phyloP scores from a whole-genome alignment of 2,113 vertebrate genomes.

The Cinclus cinclus region DNA sequence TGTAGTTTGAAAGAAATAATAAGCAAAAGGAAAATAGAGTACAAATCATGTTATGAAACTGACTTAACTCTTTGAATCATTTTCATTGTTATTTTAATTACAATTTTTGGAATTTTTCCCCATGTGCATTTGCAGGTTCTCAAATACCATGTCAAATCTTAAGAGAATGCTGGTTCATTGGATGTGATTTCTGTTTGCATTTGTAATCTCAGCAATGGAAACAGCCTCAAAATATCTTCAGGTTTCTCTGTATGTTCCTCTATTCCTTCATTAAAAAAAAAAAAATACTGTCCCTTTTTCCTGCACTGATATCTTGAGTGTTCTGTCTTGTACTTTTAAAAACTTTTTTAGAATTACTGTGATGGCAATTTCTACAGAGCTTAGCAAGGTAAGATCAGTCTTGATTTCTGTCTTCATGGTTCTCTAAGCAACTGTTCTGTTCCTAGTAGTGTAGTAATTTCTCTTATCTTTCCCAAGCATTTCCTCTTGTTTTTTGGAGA shows the following conservation, averaged over 20 bases:
- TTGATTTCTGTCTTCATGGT: not conserved
- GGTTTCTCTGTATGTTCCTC: not conserved
- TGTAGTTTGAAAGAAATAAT: constrained; percentile 59
- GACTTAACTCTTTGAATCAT: not conserved
- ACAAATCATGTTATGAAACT: constrained; percentile 25
- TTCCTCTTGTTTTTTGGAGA: not conserved
- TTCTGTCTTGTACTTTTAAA: not conserved
- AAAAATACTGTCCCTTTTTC: not conserved
- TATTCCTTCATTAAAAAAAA: not conserved
- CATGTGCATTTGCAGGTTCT: not conserved
- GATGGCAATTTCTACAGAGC: not conserved
- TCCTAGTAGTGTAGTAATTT: not conserved
- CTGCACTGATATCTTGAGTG: not conserved
- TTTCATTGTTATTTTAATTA: not conserved
- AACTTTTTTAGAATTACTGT: not conserved
- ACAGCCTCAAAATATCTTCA: not conserved
- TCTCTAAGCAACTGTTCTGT: not conserved
- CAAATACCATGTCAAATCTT: not conserved
- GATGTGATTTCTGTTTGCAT: not conserved
- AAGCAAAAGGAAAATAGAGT: constrained; percentile 52
- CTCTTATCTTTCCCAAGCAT: not conserved
- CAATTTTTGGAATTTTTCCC: not conserved
- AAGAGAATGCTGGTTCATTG: not conserved
- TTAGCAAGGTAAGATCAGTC: not conserved
- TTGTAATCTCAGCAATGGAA: not conserved